Evolutionary conservation across 23 tunicate species (phyloP).

Genomic region (Ciona savignyi): DNA sequence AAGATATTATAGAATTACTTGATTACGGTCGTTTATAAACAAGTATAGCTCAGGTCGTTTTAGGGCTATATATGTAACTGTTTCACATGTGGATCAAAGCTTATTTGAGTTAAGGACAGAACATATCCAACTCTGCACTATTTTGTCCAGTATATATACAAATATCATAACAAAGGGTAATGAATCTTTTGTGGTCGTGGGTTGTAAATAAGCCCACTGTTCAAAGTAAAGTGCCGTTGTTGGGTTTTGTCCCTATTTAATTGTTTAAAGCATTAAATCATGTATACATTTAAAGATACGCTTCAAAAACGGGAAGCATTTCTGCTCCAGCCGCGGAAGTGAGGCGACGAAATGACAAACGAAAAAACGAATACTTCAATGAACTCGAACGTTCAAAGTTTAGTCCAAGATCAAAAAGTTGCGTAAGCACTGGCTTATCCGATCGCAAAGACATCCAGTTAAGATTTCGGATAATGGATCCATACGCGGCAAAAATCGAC

Average conservation of each 20-base stretch:
- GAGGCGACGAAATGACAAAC: conserved; percentile 39
- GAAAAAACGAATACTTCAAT: conserved; percentile 35
- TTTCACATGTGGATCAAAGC: too few species aligned
- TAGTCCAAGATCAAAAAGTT: conserved; percentile 18
- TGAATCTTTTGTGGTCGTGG: too few species aligned
- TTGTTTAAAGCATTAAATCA: not conserved
- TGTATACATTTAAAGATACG: not conserved
- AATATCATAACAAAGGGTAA: too few species aligned
- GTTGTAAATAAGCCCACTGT: not conserved
- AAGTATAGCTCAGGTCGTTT: too few species aligned
- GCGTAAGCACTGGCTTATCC: conserved; percentile 6
- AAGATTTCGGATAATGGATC: conserved; percentile 30
- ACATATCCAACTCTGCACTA: too few species aligned
- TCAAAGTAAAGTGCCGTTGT: not conserved
- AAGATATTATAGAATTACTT: too few species aligned
- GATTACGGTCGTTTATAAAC: too few species aligned
- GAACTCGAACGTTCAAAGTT: conserved; percentile 5
- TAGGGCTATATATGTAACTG: too few species aligned
- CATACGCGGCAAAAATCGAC: conserved; percentile 36
- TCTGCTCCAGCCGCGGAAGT: conserved; percentile 28
- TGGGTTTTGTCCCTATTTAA: not conserved
- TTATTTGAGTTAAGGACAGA: too few species aligned
- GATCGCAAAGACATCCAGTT: conserved; percentile 5
- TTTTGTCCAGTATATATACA: too few species aligned
- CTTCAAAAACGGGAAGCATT: not conserved